Evolutionary conservation across 2,797 vertebrate genomes (phyloP), one percentile per base, ranked within the genome.

Genomic region (Xenops minutus): DNA sequence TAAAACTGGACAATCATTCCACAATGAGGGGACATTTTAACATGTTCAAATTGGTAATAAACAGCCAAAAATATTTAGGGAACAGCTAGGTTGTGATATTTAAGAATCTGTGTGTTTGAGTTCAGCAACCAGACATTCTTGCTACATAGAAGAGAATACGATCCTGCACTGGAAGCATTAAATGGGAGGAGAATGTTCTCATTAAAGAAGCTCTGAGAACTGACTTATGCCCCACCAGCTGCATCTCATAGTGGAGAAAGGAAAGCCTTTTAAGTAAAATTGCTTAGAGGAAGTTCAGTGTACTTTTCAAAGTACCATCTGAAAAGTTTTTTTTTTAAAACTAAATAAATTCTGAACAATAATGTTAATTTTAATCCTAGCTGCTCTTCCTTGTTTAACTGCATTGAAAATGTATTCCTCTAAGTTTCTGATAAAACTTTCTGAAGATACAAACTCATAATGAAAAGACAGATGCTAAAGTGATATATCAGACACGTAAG

Each of bases 241-340:
- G 66, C 61, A 79, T 76, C 62, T 93, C 3, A 2, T 61, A 73
- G 39, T 63, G 82, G 78, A 92, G 95, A 86, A 96, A 69, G 64
- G 63, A 89, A 96, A 82, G n/a, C 54, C 26, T 44, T 71, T 94
- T 92, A 95, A 95, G 97, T 96, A 96, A 97, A 96, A 92, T 92
- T 96, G 61, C 83, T 64, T 90, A 88, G 78, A 93, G 73, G 46
- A 77, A 77, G 59, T 88, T 94, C 66, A 71, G 55, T 85, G 64
- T 87, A 39, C 71, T 85, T 96, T 96, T 75, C 37, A 91, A 94
- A 89, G 64, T 80, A 68, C 30, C 51, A 83, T 88, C 58, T 90
- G 90, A 89, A 95, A 96, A 74, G 19, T 84, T 72, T 96, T 93
- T 29, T 75, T 95, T 95, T 88, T 77, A 95, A 95, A 95, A 95